Evolutionary conservation across 2,888 invertebrate species (phyloP).

Genomic region (Listrodromus nycthemerus): DNA sequence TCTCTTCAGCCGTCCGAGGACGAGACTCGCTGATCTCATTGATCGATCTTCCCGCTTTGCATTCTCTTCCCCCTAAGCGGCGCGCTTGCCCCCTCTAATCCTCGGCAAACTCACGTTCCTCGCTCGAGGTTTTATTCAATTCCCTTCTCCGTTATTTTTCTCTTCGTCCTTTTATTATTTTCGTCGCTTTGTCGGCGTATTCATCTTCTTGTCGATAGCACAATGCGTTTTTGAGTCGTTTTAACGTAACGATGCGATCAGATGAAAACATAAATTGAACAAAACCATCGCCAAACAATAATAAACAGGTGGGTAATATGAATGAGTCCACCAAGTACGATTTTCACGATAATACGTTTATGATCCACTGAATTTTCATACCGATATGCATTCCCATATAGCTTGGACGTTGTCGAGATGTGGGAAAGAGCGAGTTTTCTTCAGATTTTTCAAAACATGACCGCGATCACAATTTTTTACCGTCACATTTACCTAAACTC

Average conservation of each 20-base stretch:
- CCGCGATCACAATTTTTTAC: conserved; percentile 8
- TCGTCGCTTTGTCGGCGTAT: background rate
- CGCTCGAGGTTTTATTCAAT: conserved; percentile 51
- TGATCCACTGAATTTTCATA: background rate
- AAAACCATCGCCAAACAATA: background rate
- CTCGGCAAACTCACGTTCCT: conserved; percentile 32
- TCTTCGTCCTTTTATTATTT: conserved; percentile 27
- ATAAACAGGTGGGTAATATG: background rate
- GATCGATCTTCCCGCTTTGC: conserved; percentile 60
- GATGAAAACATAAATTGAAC: background rate
- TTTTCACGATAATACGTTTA: background rate
- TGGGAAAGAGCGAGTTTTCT: background rate
- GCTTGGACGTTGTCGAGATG: conserved; percentile 3
- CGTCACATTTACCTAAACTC: background rate
- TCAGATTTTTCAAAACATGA: conserved; percentile 15
- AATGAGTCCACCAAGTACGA: background rate
- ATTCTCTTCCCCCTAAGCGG: conserved; percentile 1
- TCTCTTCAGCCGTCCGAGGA: conserved; percentile 1
- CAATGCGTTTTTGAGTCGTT: background rate
- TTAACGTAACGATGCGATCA: background rate
- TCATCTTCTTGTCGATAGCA: background rate
- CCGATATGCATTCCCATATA: background rate
- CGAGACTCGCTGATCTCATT: conserved; percentile 40
- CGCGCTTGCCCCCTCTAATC: background rate
- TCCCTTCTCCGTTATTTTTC: background rate